Evolutionary conservation across 2,797 vertebrate species (phyloP), one percentile per base, ranked within the genome.

Genomic region (Dermochelys coriacea): DNA sequence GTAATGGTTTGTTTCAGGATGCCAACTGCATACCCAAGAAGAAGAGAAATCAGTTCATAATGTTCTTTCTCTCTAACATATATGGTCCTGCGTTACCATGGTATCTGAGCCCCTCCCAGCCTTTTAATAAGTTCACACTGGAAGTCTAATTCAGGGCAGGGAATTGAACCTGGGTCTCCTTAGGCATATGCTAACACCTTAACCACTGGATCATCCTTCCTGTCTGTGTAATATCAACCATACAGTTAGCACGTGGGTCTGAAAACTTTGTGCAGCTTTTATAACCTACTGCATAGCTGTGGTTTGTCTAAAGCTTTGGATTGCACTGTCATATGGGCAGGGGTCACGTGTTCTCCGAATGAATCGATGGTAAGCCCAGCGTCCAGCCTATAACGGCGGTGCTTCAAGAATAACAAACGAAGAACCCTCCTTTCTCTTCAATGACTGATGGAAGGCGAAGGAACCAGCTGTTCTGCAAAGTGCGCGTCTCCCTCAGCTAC

Each of bases 281-380:
- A 85, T 87, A 80, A 84, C 68, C 93, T 92, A 84, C 87, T 78
- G 50, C 61, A 16, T 55, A 92, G 86, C 84, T 85, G 91, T 93
- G 95, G 93, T 87, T 95, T 34, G 89, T 15, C 80, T 91, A 91
- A 84, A 91, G 90, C 71, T 27, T 75, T 75, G 68, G 37, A 23
- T 45, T 45, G 71, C 80, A 83, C 84, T 88, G 84, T 95, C 95
- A 86, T 0, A 45, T 92, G 91, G 92, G 93, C 80, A 96, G 86
- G 90, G 93, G 95, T 93, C 96, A 97, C 94, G 91, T 64, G 93
- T 95, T 92, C 94, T 94, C 89, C 84, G n/a, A 92, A 93, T 79
- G 79, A 93, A 95, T 95, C 94, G 93, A 86, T 91, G 86, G 84
- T 84, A 92, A 96, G 88, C 93, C 87, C 18, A 61, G 82, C 0